Base-by-base conservation (phyloP, 2,888 invertebrate species). In the Odontothrips loti region DNA sequence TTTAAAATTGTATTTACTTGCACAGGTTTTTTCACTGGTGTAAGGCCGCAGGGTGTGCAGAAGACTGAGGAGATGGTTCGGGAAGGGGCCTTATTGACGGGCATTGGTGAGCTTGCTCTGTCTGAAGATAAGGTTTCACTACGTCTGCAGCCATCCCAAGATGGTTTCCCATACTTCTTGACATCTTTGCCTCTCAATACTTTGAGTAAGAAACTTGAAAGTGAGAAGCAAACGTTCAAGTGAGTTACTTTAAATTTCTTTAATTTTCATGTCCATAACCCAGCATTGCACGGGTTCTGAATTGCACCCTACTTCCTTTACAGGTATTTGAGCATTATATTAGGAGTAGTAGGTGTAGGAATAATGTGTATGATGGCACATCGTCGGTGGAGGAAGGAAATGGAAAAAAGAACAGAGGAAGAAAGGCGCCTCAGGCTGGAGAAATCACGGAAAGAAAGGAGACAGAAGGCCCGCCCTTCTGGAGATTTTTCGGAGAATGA, bases 31-130 rank as follows among this genome's bases (percentile, higher is more conserved):
- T 81, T 88, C 8, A 85, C 84, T 84, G 96, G 96, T 27, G 92
- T 95, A 27, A 90, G 94, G 0, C 94, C 94, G 85, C 91, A 94
- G 83, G 96, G 96, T 0, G 88, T 96, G 34, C 96, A 96, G 87
- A 94, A 94, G 10, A 95, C 95, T 80, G 97, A 97, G 86, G 93
- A 94, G 87, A 94, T 97, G 91, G 88, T 97, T 8, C 89, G 95
- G 0, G 94, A 94, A 85, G 96, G 95, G 23, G 93, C 94, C 80
- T 91, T 93, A 83, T 90, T 96, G 79, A 94, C 96, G 90, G 91
- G 86, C 58, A 92, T 96, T 81, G 97, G 97, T 20, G 92, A 96
- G 88, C 87, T 96, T 43, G 90, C 92, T 80, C 86, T 89, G 58
- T 89, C 90, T n/a, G 82, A 82, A 10, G 90, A 91, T 20, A 90